Evolutionary conservation across 1,140 invertebrate species (phyloP), one percentile per base, ranked within the genome.

Genomic region (Palaemon carinicauda): DNA sequence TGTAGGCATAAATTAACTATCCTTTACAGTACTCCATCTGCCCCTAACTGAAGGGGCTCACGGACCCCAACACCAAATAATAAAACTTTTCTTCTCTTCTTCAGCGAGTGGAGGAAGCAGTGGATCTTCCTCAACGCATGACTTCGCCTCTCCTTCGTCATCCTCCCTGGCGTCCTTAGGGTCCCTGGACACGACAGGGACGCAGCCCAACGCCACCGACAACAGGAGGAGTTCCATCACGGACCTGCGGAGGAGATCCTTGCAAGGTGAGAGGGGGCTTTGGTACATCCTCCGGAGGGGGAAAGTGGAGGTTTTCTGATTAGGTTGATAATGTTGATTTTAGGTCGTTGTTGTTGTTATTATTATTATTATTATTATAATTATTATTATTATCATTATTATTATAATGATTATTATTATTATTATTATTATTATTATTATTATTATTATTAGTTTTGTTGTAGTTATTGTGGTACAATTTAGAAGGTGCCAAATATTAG

Each of bases 151-250:
- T 12, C 54, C 77, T 53, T 86, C 83, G 0, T 86, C 83, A 2
- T 80, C 83, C 21, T 86, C 83, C 50, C 60, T 86, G 41, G 78
- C 83, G 4, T 86, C 83, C 15, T 77, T 86, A 31, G 78, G 74
- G 50, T 86, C 83, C 31, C 75, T 80, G 41, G 83, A 86, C 9
- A 50, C 82, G n/a, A n/a, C 24, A 15, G 60, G 56, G 17, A 52
- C 60, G 0, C 52, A 19, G 12, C 41, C 41, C 33, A 31, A 19
- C 50, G 41, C 60, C 1, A 27, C 60, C 15, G 83, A 85, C 7
- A 77, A 50, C 0, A 29, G 83, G 17, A 54, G 83, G n/a, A 52
- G 53, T 0, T 86, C 83, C 29, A 29, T 86, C 60, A 69, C 83
- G 10, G 83, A 86, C 77, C 7, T 73, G 65, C 41, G 83, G 21